phyloP scores from a whole-genome alignment of 1,140 invertebrate species.

The Apis mellifera region DNA sequence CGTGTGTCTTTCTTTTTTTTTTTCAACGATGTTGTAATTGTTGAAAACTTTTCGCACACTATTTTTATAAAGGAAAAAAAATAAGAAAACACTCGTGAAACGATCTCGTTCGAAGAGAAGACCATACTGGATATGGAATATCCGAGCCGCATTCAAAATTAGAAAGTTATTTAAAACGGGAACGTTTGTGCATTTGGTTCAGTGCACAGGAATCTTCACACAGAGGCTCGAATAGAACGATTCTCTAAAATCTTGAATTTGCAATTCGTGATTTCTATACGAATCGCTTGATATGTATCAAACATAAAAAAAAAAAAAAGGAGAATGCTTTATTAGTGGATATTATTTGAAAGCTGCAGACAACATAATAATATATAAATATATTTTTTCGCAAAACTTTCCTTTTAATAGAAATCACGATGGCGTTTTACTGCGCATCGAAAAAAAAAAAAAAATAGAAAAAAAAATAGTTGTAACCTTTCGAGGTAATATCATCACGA shows the following conservation, averaged over 20 bases:
- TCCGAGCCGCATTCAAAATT: constrained; percentile 36
- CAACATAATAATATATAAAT: not conserved
- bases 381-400: not conserved
- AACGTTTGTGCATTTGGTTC: constrained; percentile 51
- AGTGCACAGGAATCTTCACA: constrained; percentile 48
- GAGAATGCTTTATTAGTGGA: not conserved
- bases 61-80: no score
- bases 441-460: not conserved
- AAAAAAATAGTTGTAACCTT: constrained; percentile 27
- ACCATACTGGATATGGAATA: not conserved
- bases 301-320: no score
- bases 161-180: constrained; percentile 53
- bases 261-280: not conserved
- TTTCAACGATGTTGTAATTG: no score
- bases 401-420: constrained; percentile 1
- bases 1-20: no score
- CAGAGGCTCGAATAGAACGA: not conserved
- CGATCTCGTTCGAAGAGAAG: not conserved
- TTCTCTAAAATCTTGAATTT: constrained; percentile 2
- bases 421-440: not conserved
- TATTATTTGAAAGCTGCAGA: not conserved
- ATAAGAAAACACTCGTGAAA: no score
- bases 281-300: not conserved
- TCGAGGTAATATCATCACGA: constrained; percentile 20
- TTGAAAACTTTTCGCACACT: no score